A percentile compares a stretch with the other conserved stretches of the same genome.
phyloP scores from a whole-genome alignment of 2,113 vertebrate species.

The Loxodonta africana region DNA sequence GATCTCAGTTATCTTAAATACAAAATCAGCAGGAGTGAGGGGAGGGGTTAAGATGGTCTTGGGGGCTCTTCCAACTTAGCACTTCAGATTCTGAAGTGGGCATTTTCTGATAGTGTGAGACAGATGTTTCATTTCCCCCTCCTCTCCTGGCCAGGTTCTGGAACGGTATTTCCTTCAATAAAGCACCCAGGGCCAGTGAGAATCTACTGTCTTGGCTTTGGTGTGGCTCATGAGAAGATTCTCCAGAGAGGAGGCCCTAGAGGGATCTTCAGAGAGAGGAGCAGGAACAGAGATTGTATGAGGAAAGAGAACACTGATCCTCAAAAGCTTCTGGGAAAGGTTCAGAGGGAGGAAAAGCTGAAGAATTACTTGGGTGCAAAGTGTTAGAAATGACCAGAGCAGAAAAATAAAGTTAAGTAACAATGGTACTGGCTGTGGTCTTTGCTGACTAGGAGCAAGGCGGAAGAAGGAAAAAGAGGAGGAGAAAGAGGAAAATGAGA shows the following conservation, averaged over 20 bases:
- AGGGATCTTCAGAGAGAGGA: background rate
- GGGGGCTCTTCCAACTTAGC: background rate
- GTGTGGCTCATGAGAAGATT: accelerated
- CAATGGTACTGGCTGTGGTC: background rate
- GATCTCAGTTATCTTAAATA: background rate
- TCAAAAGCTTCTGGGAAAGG: background rate
- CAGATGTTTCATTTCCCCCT: background rate
- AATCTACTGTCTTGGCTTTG: background rate
- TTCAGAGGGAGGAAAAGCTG: background rate
- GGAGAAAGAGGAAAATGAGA: background rate
- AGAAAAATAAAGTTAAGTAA: background rate
- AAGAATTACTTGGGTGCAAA: background rate
- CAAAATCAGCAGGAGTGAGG: background rate
- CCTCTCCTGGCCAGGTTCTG: background rate
- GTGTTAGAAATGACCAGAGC: background rate
- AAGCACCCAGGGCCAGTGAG: background rate
- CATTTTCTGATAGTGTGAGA: background rate
- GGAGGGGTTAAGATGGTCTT: too few relatives aligned
- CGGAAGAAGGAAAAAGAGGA: too few relatives aligned
- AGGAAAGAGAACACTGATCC: background rate
- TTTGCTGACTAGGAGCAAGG: background rate
- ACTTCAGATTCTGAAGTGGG: background rate
- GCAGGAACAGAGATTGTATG: background rate
- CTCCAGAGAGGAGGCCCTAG: background rate
- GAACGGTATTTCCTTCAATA: background rate